phyloP scores from a whole-genome alignment of 2,113 vertebrate species.

The Hucho hucho region DNA sequence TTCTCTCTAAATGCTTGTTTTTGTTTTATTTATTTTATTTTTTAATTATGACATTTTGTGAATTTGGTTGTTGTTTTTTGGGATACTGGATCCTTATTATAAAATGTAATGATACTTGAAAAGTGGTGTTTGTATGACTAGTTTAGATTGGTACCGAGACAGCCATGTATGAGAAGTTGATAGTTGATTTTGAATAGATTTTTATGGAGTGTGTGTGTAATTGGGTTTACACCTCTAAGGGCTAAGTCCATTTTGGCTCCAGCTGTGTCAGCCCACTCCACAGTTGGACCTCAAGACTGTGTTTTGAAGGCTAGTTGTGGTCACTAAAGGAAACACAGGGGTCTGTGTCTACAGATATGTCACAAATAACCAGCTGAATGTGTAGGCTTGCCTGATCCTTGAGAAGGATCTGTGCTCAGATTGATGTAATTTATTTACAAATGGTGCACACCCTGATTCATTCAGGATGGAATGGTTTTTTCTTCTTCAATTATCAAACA shows the following conservation, averaged over 20 bases:
- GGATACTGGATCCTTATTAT: not conserved
- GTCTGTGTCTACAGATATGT: not conserved
- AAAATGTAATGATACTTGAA: conserved; percentile 14
- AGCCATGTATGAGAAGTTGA: not conserved
- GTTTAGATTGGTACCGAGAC: conserved; percentile 1
- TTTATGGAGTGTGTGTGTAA: not conserved
- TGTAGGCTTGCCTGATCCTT: not conserved
- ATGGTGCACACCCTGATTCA: not conserved
- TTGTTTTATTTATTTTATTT: not conserved
- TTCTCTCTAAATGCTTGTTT: not conserved
- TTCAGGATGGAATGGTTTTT: too few species aligned
- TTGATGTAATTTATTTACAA: not conserved
- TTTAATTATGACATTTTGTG: not conserved
- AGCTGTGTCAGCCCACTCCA: not conserved
- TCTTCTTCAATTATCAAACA: too few species aligned
- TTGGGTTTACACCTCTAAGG: not conserved
- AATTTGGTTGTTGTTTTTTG: not conserved
- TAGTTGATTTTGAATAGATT: not conserved
- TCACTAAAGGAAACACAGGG: not conserved
- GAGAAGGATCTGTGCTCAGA: not conserved
- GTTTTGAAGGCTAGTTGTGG: not conserved
- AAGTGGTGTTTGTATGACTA: not conserved
- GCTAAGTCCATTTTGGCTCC: not conserved
- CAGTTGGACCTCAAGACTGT: conserved; percentile 2
- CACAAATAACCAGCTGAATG: conserved; percentile 1